Evolutionary conservation across 2,113 vertebrate genomes (phyloP), one percentile per base, ranked within the genome.

Genomic region (Cromileptes altivelis): DNA sequence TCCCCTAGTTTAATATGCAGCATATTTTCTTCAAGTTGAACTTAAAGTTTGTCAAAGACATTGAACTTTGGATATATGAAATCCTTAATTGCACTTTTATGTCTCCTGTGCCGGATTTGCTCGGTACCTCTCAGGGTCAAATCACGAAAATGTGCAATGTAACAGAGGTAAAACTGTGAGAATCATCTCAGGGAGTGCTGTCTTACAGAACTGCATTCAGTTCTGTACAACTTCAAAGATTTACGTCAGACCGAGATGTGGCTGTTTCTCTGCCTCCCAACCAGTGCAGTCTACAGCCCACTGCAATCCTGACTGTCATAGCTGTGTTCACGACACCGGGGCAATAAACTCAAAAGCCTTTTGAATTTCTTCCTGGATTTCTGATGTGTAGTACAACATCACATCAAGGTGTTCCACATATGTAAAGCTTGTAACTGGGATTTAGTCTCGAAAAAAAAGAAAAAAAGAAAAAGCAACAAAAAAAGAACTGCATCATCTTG

Each of bases 331-430:
- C 18, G 49, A 65, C 68, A 68, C 47, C 15, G 6, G 76, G 25
- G 37, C 6, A 33, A 67, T 47, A 61, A 75, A 74, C 56, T 78
- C 6, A 70, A 61, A 85, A 42, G 27, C 55, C 58, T 50, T 37
- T 4, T 23, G 68, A 21, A 42, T 37, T 55, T 52, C 50, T 67
- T 45, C 11, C 40, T 71, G 15, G n/a, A 57, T 70, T 81, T 78
- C 23, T 55, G n/a, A 56, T 73, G 70, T 67, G 40, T 53, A 55
- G 47, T 50, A 49, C 71, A 75, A 57, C 53, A 69, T n/a, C 45
- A 69, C 61, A 81, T 77, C 61, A 81, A 81, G 49, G 70, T 47
- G 2, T 40, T 75, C 57, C 37, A n/a, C 58, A 17, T 45, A 40
- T 0, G 1, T 70, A 30, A 4, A 52, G 18, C 40, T 68, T 82